These are phyloP conservation scores for Telmatochromis sp. DNA, from an alignment of 2,113 vertebrate genomes.

Conservation along the genomic window DNA sequence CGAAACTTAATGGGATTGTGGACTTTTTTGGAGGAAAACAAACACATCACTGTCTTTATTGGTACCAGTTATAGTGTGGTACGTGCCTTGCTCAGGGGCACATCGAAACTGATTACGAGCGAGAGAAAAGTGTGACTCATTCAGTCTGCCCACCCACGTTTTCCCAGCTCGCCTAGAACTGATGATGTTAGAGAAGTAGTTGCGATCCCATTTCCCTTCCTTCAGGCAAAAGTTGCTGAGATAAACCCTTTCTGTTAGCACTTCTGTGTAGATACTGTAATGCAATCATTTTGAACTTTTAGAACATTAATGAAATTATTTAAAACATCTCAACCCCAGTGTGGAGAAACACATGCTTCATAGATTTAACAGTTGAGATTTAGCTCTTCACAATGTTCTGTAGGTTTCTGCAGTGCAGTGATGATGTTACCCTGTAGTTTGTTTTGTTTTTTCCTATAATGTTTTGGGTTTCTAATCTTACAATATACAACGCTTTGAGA, in stretches of 20 bases:
- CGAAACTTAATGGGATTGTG: background rate
- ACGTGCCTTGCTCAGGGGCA: background rate
- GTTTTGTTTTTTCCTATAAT: background rate
- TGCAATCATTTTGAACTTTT: background rate
- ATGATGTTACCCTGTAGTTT: background rate
- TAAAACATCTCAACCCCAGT: background rate
- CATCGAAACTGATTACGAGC: background rate
- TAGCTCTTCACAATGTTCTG: background rate
- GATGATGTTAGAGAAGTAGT: constrained; percentile 9
- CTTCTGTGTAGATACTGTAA: background rate
- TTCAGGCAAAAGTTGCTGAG: background rate
- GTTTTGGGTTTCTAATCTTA: background rate
- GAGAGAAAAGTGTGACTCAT: constrained; percentile 26
- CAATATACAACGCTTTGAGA: background rate
- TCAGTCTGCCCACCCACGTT: background rate
- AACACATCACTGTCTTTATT: background rate
- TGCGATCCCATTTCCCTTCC: background rate
- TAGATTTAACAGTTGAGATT: background rate
- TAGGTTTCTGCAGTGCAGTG: background rate
- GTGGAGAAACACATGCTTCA: background rate
- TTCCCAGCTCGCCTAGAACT: background rate
- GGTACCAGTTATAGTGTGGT: background rate
- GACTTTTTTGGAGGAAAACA: background rate
- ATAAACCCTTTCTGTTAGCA: background rate
- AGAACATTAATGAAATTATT: background rate